A percentile compares a stretch with the other conserved stretches of the same genome.
phyloP scores from a whole-genome alignment of 2,797 vertebrate species.

The Muscicapa striata region DNA sequence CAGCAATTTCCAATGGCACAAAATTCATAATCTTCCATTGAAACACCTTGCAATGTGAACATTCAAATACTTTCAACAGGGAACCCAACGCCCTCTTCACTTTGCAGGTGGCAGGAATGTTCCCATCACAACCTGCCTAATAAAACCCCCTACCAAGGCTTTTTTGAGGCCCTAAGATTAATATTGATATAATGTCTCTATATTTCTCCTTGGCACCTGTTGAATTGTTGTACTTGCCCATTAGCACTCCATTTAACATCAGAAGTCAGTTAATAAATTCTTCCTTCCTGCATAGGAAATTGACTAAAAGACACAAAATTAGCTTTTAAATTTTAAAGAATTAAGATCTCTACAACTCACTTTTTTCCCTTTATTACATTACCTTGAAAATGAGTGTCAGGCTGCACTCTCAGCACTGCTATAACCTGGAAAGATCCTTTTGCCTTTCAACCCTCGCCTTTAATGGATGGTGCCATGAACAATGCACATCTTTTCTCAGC shows the following conservation, averaged over 20 bases:
- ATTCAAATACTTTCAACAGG: background rate
- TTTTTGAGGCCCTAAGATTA: conserved; percentile 70
- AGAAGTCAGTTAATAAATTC: conserved; percentile 83
- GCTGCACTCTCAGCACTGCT: conserved; percentile 27
- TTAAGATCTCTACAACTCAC: conserved; percentile 76
- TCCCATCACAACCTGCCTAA: conserved; percentile 56
- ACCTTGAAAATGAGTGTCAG: conserved; percentile 67
- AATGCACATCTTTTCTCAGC: conserved; percentile 55
- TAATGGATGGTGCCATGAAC: conserved; percentile 33
- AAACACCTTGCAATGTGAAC: background rate
- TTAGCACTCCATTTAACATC: conserved; percentile 84
- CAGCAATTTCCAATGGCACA: background rate
- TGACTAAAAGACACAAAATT: conserved; percentile 85
- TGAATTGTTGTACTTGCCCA: conserved; percentile 82
- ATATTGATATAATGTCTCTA: conserved; percentile 82
- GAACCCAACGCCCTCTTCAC: background rate
- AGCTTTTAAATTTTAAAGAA: conserved; percentile 88
- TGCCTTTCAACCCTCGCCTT: conserved; percentile 29
- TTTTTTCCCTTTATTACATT: conserved; percentile 67
- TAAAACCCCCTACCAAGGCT: conserved; percentile 56
- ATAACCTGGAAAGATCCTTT: conserved; percentile 41
- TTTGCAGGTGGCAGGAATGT: conserved; percentile 11
- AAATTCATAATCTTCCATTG: background rate
- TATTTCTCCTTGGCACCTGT: conserved; percentile 81
- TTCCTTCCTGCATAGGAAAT: conserved; percentile 82